A percentile compares a stretch with the other conserved stretches of the same genome.
phyloP scores from a whole-genome alignment of 1,140 invertebrate species.

The Asbolus verrucosus region DNA sequence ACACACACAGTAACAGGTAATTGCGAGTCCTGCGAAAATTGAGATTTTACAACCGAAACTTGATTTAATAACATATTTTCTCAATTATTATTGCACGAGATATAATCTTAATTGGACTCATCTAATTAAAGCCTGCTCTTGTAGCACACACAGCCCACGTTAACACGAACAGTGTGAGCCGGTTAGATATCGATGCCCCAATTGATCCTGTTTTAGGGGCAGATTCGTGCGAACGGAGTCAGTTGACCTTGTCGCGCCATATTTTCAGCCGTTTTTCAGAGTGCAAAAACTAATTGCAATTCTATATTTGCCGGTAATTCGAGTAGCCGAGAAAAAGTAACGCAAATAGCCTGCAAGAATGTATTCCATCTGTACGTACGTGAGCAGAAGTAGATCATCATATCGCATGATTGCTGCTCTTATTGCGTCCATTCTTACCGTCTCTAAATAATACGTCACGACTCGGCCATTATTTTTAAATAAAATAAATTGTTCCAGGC shows the following conservation, averaged over 20 bases:
- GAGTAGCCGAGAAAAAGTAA: too few relatives aligned
- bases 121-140: conserved; percentile 23
- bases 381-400: conserved; percentile 34
- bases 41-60: conserved; percentile 19
- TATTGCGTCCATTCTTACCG: conserved; percentile 6
- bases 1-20: too few relatives aligned
- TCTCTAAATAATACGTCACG: conserved; percentile 37
- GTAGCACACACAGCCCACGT: too few relatives aligned
- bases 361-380: conserved; percentile 9
- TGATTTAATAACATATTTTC: conserved; percentile 37
- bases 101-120: conserved; percentile 27
- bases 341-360: conserved; percentile 2
- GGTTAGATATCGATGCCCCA: too few relatives aligned
- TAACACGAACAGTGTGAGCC: too few relatives aligned
- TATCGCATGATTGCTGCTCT: conserved; percentile 30
- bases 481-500: conserved; percentile 19
- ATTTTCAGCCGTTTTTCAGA: too few relatives aligned
- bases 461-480: conserved; percentile 32
- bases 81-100: conserved; percentile 16
- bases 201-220: too few relatives aligned
- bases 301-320: too few relatives aligned
- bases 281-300: too few relatives aligned
- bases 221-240: too few relatives aligned
- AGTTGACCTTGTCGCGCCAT: too few relatives aligned
- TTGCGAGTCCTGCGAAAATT: conserved; percentile 12